phyloP scores from a whole-genome alignment of 35 echinoderm and acorn worm species.

The Ptychodera flava region DNA sequence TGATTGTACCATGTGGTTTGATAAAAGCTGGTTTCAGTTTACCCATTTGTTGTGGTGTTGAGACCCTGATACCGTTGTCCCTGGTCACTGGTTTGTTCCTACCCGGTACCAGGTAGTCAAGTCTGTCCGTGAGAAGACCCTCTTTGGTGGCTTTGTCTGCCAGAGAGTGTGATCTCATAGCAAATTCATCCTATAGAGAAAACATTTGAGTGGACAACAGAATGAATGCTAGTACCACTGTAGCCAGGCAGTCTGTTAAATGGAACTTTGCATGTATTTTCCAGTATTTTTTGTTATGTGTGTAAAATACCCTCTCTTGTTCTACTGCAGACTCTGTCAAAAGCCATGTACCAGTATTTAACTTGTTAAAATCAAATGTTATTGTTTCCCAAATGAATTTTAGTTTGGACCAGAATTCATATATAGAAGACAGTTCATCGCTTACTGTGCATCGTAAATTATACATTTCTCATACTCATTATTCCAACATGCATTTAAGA shows the following conservation, averaged over 20 bases:
- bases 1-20: conserved; percentile 93
- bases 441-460: conserved; percentile 57
- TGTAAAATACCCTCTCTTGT: no score
- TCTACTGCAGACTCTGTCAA: no score
- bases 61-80: conserved; percentile 79
- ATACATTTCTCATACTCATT: conserved; percentile 72
- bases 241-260: no score
- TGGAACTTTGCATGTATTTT: no score
- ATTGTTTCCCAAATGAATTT: no score
- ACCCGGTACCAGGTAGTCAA: conserved; percentile 71
- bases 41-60: conserved; percentile 61
- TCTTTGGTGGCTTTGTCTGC: conserved; percentile 92
- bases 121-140: conserved; percentile 63
- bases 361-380: no score
- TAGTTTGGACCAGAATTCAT: no score
- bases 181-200: conserved; percentile 78
- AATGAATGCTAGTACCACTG: no score
- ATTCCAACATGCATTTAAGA: conserved; percentile 74
- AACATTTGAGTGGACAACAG: no score
- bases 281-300: no score
- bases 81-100: conserved; percentile 61
- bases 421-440: conserved; percentile 48
- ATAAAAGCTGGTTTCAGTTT: conserved; percentile 84
- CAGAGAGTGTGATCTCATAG: conserved; percentile 61
- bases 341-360: no score